Evolutionary conservation across 2,113 vertebrate genomes (phyloP).

Genomic region (Phylloscopus trochilus): DNA sequence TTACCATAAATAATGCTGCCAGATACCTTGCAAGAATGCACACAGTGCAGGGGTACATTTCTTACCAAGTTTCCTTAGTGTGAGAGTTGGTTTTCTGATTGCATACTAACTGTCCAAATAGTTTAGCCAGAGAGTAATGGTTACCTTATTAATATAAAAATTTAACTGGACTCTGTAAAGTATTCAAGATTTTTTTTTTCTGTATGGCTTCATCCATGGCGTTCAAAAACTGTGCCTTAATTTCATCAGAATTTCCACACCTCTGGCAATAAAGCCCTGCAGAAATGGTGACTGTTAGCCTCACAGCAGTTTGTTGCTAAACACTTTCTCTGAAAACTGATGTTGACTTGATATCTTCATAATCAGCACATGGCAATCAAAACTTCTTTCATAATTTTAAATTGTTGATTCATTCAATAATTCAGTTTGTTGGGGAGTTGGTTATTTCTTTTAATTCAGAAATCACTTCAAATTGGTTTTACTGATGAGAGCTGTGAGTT

Average conservation of each 20-base stretch:
- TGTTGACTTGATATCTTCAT: background rate
- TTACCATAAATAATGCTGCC: background rate
- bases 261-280: background rate
- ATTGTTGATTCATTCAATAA: background rate
- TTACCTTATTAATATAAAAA: background rate
- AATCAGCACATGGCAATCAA: background rate
- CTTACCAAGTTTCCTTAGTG: background rate
- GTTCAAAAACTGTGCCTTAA: background rate
- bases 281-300: background rate
- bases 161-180: background rate
- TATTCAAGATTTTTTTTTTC: background rate
- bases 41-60: background rate
- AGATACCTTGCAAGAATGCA: background rate
- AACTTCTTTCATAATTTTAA: background rate
- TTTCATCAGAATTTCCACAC: background rate
- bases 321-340: background rate
- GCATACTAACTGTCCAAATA: background rate
- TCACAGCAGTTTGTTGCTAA: background rate
- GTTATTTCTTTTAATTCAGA: background rate
- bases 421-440: background rate
- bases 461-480: constrained; percentile 1
- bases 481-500: background rate
- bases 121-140: background rate
- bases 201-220: background rate
- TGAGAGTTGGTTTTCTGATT: background rate